These are phyloP conservation scores for Papilio dardanus DNA, from an alignment of 1,140 invertebrate species.

Conservation along the genomic window DNA sequence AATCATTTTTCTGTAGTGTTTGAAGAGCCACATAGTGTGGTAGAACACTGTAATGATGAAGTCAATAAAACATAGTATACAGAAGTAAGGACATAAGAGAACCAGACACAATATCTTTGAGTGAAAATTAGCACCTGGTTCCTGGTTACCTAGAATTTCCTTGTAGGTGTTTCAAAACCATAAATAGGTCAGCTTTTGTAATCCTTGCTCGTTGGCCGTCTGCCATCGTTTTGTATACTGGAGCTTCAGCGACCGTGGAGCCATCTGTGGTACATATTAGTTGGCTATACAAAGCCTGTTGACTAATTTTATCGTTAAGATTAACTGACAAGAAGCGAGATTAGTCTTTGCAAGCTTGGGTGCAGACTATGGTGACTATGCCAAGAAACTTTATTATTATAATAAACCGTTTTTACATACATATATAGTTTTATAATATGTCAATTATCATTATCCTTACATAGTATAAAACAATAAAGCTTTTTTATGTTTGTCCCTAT, in stretches of 20 bases:
- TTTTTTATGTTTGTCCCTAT: too few relatives aligned
- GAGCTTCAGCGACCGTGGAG: background rate
- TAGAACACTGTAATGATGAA: too few relatives aligned
- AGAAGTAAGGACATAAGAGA: background rate
- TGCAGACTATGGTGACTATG: background rate
- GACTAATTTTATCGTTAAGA: constrained; percentile 4
- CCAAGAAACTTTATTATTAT: background rate
- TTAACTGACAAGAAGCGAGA: background rate
- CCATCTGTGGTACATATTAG: constrained; percentile 25
- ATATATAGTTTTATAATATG: too few relatives aligned
- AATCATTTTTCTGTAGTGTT: too few relatives aligned
- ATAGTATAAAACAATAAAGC: too few relatives aligned
- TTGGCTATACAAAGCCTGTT: background rate
- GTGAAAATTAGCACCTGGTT: background rate
- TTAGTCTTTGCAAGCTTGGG: background rate
- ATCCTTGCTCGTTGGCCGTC: constrained; percentile 7
- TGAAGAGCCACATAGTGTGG: background rate
- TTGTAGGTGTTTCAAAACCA: background rate
- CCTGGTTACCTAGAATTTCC: constrained; percentile 1
- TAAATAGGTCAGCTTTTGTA: constrained; percentile 24
- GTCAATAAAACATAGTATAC: too few relatives aligned
- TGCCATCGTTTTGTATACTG: constrained; percentile 7
- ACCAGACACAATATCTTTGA: background rate
- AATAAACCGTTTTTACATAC: too few relatives aligned
- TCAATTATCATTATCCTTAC: too few relatives aligned